Evolutionary conservation across 1,140 invertebrate genomes (phyloP).

Genomic region (Lucilia sericata): DNA sequence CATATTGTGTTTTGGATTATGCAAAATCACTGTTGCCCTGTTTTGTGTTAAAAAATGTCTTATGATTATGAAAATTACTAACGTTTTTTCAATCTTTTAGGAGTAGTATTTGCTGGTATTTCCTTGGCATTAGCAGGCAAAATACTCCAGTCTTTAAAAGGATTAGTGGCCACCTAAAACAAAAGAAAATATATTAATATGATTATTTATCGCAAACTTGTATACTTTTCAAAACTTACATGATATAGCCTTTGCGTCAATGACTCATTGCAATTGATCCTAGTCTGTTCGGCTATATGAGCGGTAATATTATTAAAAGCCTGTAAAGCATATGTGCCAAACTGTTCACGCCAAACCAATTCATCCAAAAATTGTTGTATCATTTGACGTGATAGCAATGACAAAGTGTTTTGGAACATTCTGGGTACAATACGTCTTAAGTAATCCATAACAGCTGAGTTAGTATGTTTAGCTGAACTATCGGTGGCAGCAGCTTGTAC

Average conservation of each 20-base stretch:
- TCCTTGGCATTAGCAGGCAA: constrained; percentile 65
- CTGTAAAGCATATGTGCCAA: constrained; percentile 78
- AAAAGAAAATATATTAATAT: constrained; percentile 47
- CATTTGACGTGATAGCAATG: constrained; percentile 83
- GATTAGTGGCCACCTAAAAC: constrained; percentile 79
- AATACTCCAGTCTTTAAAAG: constrained; percentile 83
- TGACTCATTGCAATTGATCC: constrained; percentile 70
- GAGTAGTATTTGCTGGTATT: constrained; percentile 61
- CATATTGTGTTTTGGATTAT: neutral
- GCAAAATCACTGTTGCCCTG: neutral
- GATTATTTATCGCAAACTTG: neutral
- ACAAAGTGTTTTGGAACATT: constrained; percentile 91
- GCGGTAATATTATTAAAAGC: constrained; percentile 84
- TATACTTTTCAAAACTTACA: constrained; percentile 51
- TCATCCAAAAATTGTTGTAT: constrained; percentile 92
- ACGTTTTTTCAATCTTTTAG: constrained; percentile 67
- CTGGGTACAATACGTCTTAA: constrained; percentile 84
- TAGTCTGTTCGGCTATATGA: constrained; percentile 84
- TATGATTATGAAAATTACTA: constrained; percentile 53
- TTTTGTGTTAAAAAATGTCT: neutral
- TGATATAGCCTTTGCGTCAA: constrained; percentile 68
- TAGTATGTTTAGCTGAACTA: constrained; percentile 73
- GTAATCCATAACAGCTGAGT: constrained; percentile 88
- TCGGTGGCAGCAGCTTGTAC: constrained; percentile 77
- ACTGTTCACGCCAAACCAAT: constrained; percentile 82